Evolutionary conservation across 2,888 invertebrate genomes (phyloP).

Genomic region (Autographa gamma): DNA sequence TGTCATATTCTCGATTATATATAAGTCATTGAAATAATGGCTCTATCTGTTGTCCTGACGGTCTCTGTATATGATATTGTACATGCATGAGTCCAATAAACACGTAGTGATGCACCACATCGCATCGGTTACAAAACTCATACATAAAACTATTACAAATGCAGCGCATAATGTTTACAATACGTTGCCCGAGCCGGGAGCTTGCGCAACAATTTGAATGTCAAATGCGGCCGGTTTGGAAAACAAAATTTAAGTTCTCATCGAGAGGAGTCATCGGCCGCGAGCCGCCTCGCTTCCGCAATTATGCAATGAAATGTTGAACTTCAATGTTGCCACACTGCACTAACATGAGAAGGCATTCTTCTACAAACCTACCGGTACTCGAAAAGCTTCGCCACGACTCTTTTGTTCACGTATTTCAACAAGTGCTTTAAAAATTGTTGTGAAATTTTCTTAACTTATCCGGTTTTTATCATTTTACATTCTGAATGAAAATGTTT

Average conservation of each 20-base stretch:
- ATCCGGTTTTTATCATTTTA: neutral
- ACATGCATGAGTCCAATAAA: slow-evolving; percentile 49
- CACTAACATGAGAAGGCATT: slow-evolving; percentile 58
- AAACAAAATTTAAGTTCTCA: slow-evolving; percentile 76
- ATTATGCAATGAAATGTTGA: slow-evolving; percentile 81
- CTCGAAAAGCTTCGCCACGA: slow-evolving; percentile 29
- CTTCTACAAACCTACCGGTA: slow-evolving; percentile 36
- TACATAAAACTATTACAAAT: slow-evolving; percentile 72
- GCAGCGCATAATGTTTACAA: slow-evolving; percentile 71
- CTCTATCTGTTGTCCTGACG: neutral
- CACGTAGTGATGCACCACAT: slow-evolving; percentile 60
- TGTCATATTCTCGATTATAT: no score
- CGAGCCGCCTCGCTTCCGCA: slow-evolving; percentile 70
- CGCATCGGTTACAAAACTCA: slow-evolving; percentile 68
- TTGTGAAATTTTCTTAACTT: neutral
- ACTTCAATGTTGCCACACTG: slow-evolving; percentile 71
- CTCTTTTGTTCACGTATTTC: slow-evolving; percentile 12
- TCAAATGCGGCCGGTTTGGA: slow-evolving; percentile 78
- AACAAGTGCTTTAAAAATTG: neutral
- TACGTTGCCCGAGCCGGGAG: slow-evolving; percentile 60
- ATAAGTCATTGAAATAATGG: no score
- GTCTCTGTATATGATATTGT: neutral
- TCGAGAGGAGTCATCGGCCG: slow-evolving; percentile 72
- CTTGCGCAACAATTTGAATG: slow-evolving; percentile 80
- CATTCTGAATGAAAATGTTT: no score